A percentile compares a stretch with the other conserved stretches of the same genome.
phyloP scores from a whole-genome alignment of 2,797 vertebrate species.

The Simalia tracyae region DNA sequence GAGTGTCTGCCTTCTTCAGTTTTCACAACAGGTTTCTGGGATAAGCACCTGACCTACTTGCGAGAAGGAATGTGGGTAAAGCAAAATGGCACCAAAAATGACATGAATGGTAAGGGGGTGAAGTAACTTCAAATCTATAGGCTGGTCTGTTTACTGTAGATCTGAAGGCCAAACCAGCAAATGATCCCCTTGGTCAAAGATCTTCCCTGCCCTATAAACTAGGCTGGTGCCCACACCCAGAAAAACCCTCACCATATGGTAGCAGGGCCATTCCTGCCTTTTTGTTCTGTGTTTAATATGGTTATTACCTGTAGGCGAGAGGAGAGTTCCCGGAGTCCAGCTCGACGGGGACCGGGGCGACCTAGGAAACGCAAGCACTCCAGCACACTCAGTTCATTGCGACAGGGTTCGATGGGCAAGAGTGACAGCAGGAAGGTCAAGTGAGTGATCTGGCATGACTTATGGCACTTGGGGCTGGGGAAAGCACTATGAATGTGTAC shows the following conservation, averaged over 20 bases:
- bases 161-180: background rate
- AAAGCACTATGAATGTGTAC: background rate
- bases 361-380: slow-evolving; percentile 88
- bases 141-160: fast-evolving
- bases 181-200: background rate
- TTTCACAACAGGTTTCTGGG: background rate
- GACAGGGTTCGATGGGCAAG: slow-evolving; percentile 60
- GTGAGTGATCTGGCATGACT: slow-evolving; percentile 75
- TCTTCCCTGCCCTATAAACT: background rate
- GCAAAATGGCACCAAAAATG: background rate
- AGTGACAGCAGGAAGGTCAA: slow-evolving; percentile 82
- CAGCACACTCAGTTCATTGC: slow-evolving; percentile 62
- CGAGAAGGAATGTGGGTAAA: background rate
- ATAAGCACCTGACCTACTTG: background rate
- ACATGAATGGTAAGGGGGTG: background rate
- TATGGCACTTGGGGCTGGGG: background rate
- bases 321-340: slow-evolving; percentile 90
- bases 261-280: background rate
- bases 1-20: slow-evolving; percentile 38
- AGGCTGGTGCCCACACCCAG: background rate
- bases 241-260: background rate
- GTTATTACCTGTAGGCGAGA: slow-evolving; percentile 80
- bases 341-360: slow-evolving; percentile 87
- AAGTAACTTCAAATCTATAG: background rate
- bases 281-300: background rate